Percentiles rank a stretch among this genome's conserved stretches.
phyloP scores from a whole-genome alignment of 2,797 vertebrate species.

The Megalops cyprinoides region DNA sequence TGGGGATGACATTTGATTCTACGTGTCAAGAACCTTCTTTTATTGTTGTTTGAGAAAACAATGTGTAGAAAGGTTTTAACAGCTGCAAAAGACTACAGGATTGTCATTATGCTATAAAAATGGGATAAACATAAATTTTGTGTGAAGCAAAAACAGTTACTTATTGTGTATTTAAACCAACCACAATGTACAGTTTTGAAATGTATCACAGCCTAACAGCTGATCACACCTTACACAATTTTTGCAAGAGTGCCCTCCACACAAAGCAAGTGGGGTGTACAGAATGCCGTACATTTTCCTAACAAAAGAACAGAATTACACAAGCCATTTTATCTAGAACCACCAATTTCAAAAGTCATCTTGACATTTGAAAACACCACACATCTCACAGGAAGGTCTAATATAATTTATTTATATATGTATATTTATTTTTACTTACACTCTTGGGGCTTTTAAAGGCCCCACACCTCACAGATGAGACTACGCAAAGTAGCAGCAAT shows the following conservation, averaged over 20 bases:
- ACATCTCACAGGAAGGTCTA: background rate
- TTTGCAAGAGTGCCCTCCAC: too few relatives aligned
- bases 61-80: background rate
- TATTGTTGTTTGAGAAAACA: background rate
- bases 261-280: too few relatives aligned
- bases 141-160: too few relatives aligned
- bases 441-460: background rate
- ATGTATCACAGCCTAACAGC: too few relatives aligned
- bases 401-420: background rate
- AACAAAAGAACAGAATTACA: too few relatives aligned
- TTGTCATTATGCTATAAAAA: too few relatives aligned
- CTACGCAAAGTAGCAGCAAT: slow-evolving; percentile 21
- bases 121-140: too few relatives aligned
- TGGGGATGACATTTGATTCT: background rate
- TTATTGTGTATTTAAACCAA: too few relatives aligned
- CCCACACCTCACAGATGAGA: background rate
- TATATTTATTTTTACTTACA: background rate
- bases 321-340: background rate
- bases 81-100: background rate
- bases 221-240: too few relatives aligned
- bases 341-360: background rate
- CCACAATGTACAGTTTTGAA: too few relatives aligned
- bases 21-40: background rate
- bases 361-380: slow-evolving; percentile 10
- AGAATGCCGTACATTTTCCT: too few relatives aligned